Percentiles rank a stretch among this genome's conserved stretches.
Evolutionary conservation across 2,888 invertebrate species (phyloP).

Genomic region (Homarus gammarus): DNA sequence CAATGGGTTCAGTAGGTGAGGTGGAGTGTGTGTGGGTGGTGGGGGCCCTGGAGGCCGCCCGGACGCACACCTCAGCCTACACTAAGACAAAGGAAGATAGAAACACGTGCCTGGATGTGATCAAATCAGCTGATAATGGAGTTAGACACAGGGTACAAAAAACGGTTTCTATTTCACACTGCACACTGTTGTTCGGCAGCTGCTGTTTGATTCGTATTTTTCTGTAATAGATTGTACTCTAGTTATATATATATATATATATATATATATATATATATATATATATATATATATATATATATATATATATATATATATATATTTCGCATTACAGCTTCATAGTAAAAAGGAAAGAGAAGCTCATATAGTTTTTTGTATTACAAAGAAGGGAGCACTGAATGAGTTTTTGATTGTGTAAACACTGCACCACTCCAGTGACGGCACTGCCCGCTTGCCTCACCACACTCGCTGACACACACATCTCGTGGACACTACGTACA

Average conservation of each 20-base stretch:
- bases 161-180: not conserved
- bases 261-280: constrained; percentile 22
- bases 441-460: not conserved
- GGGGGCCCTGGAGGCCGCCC: not conserved
- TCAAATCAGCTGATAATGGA: constrained; percentile 23
- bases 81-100: constrained; percentile 36
- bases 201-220: constrained; percentile 26
- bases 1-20: not conserved
- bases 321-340: not conserved
- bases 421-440: not conserved
- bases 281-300: constrained; percentile 31
- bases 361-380: not conserved
- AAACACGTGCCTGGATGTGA: constrained; percentile 27
- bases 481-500: not conserved
- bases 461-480: not conserved
- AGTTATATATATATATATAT: constrained; percentile 10
- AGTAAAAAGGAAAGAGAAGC: not conserved
- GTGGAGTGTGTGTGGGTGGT: not conserved
- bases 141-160: not conserved
- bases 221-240: constrained; percentile 24
- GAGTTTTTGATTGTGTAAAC: constrained; percentile 16
- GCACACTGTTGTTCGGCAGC: constrained; percentile 2
- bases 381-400: not conserved
- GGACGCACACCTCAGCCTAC: constrained; percentile 25
- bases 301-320: constrained; percentile 28